These are phyloP conservation scores for Cliona cf. orientalis DNA, from an alignment of 37 sponge, comb jelly and placozoan species.

Conservation along the genomic window DNA sequence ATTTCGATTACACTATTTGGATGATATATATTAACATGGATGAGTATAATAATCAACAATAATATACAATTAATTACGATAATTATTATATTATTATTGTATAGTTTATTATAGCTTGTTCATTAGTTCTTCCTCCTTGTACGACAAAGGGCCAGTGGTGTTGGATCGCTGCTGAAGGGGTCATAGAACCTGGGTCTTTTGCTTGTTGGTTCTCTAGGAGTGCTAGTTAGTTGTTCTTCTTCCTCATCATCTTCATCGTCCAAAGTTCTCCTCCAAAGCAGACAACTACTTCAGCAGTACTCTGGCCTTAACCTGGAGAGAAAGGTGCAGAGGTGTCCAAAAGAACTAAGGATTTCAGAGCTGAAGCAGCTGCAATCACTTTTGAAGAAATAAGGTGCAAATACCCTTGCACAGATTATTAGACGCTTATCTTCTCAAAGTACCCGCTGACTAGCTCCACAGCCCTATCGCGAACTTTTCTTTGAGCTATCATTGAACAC, in stretches of 20 bases:
- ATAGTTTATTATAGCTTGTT: too few species aligned
- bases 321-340: not conserved
- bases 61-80: too few species aligned
- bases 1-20: not conserved
- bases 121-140: too few species aligned
- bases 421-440: not conserved
- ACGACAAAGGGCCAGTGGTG: too few species aligned
- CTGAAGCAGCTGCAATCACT: not conserved
- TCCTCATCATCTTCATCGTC: too few species aligned
- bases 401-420: not conserved
- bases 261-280: too few species aligned
- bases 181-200: too few species aligned
- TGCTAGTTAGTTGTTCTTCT: too few species aligned
- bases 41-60: not conserved
- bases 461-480: not conserved
- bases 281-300: too few species aligned
- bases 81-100: too few species aligned
- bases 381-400: not conserved
- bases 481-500: constrained; percentile 7
- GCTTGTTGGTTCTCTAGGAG: too few species aligned
- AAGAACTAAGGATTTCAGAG: not conserved
- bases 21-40: not conserved
- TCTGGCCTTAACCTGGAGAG: not conserved
- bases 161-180: too few species aligned
- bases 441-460: not conserved